These are phyloP conservation scores for Scelioninae gen. 1 DNA, from an alignment of 2,888 invertebrate species.

Conservation along the genomic window DNA sequence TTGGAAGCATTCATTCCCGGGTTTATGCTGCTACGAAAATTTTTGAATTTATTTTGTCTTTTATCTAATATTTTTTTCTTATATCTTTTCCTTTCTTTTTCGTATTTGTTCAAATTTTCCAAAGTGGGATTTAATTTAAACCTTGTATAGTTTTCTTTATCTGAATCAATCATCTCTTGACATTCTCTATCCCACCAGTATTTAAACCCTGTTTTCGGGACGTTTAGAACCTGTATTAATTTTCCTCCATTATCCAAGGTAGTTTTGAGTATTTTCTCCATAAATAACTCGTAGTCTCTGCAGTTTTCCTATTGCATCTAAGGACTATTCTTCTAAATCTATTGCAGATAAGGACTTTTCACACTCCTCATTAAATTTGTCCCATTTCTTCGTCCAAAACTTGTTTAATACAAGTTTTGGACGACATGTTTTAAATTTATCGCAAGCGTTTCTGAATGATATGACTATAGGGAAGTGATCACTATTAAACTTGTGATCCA, in stretches of 20 bases:
- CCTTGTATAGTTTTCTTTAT: neutral
- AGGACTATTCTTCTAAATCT: too few species aligned
- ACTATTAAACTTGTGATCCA: constrained; percentile 20
- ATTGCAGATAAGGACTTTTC: too few species aligned
- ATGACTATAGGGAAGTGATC: constrained; percentile 26
- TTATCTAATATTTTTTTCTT: neutral
- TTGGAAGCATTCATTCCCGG: neutral
- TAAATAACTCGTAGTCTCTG: too few species aligned
- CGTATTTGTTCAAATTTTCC: neutral
- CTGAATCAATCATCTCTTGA: neutral
- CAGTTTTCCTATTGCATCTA: too few species aligned
- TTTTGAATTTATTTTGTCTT: neutral
- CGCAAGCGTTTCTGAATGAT: constrained; percentile 11
- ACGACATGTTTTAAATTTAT: constrained; percentile 18
- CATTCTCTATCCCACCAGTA: neutral
- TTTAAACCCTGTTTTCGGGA: neutral
- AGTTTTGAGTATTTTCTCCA: too few species aligned
- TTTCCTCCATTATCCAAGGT: neutral
- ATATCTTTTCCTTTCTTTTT: neutral
- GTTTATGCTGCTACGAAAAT: neutral
- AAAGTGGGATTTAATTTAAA: neutral
- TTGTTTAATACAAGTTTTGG: too few species aligned
- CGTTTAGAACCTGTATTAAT: neutral
- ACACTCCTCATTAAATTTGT: too few species aligned
- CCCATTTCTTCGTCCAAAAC: too few species aligned